A percentile compares a stretch with the other conserved stretches of the same genome.
Conservation (phyloP, 2,888 invertebrate genomes). For the Emmelina monodactyla region DNA sequence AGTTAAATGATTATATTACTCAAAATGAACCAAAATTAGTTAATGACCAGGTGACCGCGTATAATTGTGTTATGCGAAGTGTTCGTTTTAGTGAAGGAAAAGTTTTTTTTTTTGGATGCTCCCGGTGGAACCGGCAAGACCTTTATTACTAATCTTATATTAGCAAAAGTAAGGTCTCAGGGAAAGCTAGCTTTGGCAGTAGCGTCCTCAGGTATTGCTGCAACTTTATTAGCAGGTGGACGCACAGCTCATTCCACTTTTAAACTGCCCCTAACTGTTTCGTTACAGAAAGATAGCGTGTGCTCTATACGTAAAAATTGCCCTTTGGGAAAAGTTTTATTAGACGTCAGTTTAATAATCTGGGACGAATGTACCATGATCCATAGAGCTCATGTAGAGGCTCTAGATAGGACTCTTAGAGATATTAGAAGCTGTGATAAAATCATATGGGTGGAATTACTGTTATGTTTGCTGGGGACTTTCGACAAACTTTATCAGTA, state of each 20-base stretch:
- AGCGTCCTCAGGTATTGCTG: constrained; percentile 3
- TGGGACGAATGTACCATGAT: constrained; percentile 18
- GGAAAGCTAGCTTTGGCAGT: not conserved
- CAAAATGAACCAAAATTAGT: constrained; percentile 1
- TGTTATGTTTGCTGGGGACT: constrained; percentile 16
- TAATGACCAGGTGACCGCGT: constrained; percentile 2
- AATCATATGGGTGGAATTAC: constrained; percentile 16
- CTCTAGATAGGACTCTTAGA: constrained; percentile 17
- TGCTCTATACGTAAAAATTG: constrained; percentile 17
- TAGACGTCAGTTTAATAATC: constrained; percentile 14
- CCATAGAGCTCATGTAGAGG: constrained; percentile 18
- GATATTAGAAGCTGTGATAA: constrained; percentile 15
- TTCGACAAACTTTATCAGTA: constrained; percentile 18
- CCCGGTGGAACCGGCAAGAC: constrained; percentile 1
- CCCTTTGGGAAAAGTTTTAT: constrained; percentile 15
- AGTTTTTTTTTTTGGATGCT: constrained; percentile 2
- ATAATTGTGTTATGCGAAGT: not conserved
- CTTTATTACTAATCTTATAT: constrained; percentile 1
- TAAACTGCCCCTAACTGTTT: constrained; percentile 11
- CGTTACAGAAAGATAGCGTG: constrained; percentile 10
- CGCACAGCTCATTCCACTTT: constrained; percentile 11
- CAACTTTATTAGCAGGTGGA: constrained; percentile 2
- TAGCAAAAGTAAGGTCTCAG: constrained; percentile 1
- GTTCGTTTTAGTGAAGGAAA: constrained; percentile 1
- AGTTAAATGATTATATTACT: not conserved